Base-by-base conservation (phyloP, 2,797 vertebrate species). In the Enteromius trimaculatus region DNA sequence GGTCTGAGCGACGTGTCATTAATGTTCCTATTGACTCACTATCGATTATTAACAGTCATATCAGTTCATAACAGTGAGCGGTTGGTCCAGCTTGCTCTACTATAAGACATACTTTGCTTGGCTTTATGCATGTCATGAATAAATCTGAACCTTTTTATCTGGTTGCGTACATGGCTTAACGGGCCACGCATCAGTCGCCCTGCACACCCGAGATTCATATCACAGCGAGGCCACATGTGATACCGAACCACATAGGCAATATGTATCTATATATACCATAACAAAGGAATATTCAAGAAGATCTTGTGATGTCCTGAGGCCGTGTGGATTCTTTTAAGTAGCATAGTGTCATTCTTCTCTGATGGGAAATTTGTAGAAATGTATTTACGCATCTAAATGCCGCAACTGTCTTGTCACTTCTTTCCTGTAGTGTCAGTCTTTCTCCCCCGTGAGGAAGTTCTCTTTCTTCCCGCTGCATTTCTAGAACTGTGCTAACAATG, bases 401-500 rank as follows among this genome's bases (percentile, higher is more conserved):
- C 77, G 77, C 93, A 92, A 91, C 86, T 83, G 89, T 95, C 93
- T 88, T 66, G 23, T 95, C 74, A 83, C 90, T 92, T 92, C 92
- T 89, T 93, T 90, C 91, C 89, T 87, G 91, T 92, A 81, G 90
- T 94, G 92, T 90, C 2, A 91, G 92, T 92, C 89, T 91, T 91
- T 92, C 87, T 89, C 83, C 89, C 88, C 90, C 90, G 89, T 87
- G 85, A 90, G 88, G 96, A 96, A 96, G 95, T 92, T 94, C 93
- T 96, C 96, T 97, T 94, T 93, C 95, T 95, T 92, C 93, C 92
- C 95, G 88, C 88, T 97, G 97, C 97, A 97, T 99, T 98, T 97
- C 97, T 96, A 97, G 96, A 97, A 95, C 95, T 96, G 94, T 96
- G 96, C 97, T 98, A 96, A 96, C 94, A 94, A 96, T 96, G 95